Evolutionary conservation across 2,797 vertebrate genomes (phyloP).

Genomic region (Streptopelia turtur): DNA sequence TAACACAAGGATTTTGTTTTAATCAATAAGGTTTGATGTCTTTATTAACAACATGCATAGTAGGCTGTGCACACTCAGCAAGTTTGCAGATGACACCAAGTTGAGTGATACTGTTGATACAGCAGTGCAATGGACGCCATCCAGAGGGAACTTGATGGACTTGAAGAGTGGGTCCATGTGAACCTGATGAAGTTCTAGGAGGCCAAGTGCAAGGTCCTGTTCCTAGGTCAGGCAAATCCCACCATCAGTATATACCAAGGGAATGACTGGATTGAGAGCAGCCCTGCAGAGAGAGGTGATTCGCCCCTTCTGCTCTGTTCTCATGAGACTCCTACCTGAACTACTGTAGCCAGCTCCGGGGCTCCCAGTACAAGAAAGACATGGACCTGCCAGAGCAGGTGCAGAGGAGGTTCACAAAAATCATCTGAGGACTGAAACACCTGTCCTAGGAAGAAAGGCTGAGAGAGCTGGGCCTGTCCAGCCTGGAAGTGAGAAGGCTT

Average conservation of each 20-base stretch:
- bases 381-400: background rate
- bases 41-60: background rate
- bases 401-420: no score
- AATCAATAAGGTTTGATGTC: background rate
- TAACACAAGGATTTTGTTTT: background rate
- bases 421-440: background rate
- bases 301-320: background rate
- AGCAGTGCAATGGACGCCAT: background rate
- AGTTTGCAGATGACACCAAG: no score
- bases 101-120: background rate
- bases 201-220: no score
- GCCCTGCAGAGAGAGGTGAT: background rate
- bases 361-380: no score
- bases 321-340: no score
- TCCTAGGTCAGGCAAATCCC: background rate
- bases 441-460: background rate
- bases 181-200: no score
- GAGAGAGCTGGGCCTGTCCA: no score
- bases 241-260: no score
- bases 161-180: no score
- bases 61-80: background rate
- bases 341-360: background rate
- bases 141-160: no score
- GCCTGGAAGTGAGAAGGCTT: background rate
- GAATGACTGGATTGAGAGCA: background rate